Conservation (phyloP, 2,888 invertebrate genomes). For the Sclerodermus sp. region DNA sequence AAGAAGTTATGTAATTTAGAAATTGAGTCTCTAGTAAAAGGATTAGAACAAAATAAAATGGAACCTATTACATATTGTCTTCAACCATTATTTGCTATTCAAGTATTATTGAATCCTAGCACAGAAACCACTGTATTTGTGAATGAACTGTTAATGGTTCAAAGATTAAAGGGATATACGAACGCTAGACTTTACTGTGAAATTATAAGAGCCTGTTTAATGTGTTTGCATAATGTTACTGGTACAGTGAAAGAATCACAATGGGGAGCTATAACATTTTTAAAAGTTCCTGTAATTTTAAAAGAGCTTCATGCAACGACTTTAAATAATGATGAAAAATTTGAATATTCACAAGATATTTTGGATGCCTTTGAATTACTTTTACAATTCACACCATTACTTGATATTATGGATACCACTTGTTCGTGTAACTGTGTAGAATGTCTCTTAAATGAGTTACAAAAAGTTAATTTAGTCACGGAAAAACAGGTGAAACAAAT, state of each 20-base stretch:
- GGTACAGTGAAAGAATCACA: constrained; percentile 83
- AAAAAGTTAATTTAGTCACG: constrained; percentile 76
- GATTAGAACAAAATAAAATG: constrained; percentile 59
- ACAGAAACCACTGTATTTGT: constrained; percentile 80
- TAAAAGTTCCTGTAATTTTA: constrained; percentile 85
- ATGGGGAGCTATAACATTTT: constrained; percentile 92
- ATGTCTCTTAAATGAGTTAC: constrained; percentile 79
- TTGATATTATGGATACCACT: constrained; percentile 88
- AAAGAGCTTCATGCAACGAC: constrained; percentile 68
- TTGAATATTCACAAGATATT: constrained; percentile 74
- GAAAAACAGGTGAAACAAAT: constrained; percentile 78
- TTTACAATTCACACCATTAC: constrained; percentile 79
- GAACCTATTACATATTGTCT: constrained; percentile 74
- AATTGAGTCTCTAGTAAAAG: constrained; percentile 64
- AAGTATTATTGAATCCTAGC: constrained; percentile 83
- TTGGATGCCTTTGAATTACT: constrained; percentile 82
- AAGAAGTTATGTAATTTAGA: constrained; percentile 67
- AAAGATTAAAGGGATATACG: constrained; percentile 81
- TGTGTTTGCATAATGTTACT: constrained; percentile 85
- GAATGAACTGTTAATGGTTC: constrained; percentile 80
- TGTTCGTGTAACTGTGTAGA: constrained; percentile 87
- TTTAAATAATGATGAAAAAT: constrained; percentile 62
- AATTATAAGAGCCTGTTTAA: constrained; percentile 84
- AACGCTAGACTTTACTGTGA: constrained; percentile 83
- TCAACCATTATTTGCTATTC: constrained; percentile 81